Percentiles rank a stretch among this genome's conserved stretches.
These are phyloP conservation scores for Microtus pennsylvanicus DNA, from an alignment of 2,113 vertebrate genomes.

Conservation along the genomic window DNA sequence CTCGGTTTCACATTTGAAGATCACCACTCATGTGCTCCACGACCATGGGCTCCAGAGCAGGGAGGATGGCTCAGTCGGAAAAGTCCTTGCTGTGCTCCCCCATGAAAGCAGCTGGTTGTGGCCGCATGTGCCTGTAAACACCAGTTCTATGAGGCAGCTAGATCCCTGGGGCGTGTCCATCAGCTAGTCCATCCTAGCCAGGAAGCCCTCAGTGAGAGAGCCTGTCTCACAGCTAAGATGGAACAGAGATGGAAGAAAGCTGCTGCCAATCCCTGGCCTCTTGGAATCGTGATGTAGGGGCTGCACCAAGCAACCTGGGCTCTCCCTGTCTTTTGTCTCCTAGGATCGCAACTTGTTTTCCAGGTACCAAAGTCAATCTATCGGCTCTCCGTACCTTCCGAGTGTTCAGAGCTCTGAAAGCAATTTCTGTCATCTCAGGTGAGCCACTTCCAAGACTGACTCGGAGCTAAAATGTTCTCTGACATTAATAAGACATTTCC, in stretches of 20 bases:
- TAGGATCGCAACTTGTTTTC: conserved; percentile 39
- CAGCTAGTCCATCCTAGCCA: background rate
- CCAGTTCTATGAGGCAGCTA: background rate
- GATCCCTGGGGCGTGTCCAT: background rate
- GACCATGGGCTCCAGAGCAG: no score
- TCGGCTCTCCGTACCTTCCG: conserved; percentile 96
- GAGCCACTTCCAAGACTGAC: conserved; percentile 66
- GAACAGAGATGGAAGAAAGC: background rate
- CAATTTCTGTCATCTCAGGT: conserved; percentile 99
- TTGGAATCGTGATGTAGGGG: background rate
- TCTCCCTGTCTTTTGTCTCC: conserved; percentile 43
- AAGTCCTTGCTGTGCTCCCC: background rate
- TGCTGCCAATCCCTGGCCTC: background rate
- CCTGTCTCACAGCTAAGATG: background rate
- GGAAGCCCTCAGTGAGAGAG: background rate
- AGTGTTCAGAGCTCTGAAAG: conserved; percentile 97
- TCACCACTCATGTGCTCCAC: background rate
- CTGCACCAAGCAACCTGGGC: background rate
- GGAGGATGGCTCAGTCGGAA: background rate
- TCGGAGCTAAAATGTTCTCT: background rate
- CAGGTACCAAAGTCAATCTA: conserved; percentile 89
- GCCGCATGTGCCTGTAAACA: background rate
- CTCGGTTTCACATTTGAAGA: conserved; percentile 25
- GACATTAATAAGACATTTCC: background rate
- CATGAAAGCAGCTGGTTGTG: background rate